Conservation (phyloP, 2,113 vertebrate species). For the Elgaria multicarinata region DNA sequence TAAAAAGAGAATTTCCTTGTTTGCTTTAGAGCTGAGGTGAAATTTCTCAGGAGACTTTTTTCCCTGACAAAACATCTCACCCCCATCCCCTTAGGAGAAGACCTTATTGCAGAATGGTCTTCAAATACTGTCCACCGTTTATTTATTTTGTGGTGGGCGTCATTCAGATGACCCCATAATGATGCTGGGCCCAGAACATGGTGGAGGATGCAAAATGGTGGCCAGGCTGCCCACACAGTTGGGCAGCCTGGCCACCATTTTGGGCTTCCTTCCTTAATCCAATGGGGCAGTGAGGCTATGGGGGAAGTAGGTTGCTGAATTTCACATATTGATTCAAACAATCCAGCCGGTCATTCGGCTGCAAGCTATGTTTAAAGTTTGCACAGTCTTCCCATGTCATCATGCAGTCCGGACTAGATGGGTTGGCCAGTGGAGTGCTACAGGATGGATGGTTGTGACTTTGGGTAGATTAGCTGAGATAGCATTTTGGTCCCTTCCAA, state of each 20-base stretch:
- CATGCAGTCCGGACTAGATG: not conserved
- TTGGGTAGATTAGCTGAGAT: not conserved
- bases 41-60: too few relatives aligned
- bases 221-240: too few relatives aligned
- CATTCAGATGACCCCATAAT: too few relatives aligned
- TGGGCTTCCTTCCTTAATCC: not conserved
- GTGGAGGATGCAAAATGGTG: too few relatives aligned
- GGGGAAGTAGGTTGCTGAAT: not conserved
- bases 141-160: not conserved
- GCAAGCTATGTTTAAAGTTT: not conserved
- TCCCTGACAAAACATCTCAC: not conserved
- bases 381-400: not conserved
- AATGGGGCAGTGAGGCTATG: not conserved
- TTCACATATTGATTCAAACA: not conserved
- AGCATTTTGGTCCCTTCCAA: not conserved
- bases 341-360: not conserved
- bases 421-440: not conserved
- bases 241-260: too few relatives aligned
- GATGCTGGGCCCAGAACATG: too few relatives aligned
- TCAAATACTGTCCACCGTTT: not conserved
- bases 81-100: not conserved
- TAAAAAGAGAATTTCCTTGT: too few relatives aligned
- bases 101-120: not conserved
- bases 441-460: not conserved
- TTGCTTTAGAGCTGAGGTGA: too few relatives aligned